Percentiles rank a stretch among this genome's conserved stretches.
These are phyloP conservation scores for Sisyra terminalis DNA, from an alignment of 2,888 invertebrate genomes.

Conservation along the genomic window DNA sequence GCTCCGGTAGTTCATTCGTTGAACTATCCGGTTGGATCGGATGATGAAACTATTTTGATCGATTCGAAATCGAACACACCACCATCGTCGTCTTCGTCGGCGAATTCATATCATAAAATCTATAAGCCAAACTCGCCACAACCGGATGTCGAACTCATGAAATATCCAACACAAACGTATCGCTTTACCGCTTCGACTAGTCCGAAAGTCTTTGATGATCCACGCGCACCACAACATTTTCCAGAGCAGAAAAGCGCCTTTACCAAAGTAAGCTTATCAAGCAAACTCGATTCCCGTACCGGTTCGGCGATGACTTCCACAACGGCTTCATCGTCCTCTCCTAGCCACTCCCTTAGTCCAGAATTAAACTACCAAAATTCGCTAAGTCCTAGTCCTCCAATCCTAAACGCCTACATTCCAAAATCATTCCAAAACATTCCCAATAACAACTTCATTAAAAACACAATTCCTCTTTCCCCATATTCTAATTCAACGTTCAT, in stretches of 20 bases:
- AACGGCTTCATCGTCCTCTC: conserved; percentile 33
- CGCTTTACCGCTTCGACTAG: not conserved
- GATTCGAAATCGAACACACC: conserved; percentile 10
- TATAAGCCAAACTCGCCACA: no score
- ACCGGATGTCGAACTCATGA: no score
- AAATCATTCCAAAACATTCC: conserved; percentile 5
- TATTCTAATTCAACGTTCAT: conserved; percentile 28
- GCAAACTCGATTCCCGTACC: conserved; percentile 16
- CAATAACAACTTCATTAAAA: not conserved
- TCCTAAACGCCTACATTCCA: conserved; percentile 21
- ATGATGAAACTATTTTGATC: conserved; percentile 9
- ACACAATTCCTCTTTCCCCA: conserved; percentile 13
- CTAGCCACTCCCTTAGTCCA: conserved; percentile 58
- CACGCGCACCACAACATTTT: conserved; percentile 26
- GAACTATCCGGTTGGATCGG: conserved; percentile 12
- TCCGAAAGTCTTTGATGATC: conserved; percentile 38
- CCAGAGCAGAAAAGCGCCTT: conserved; percentile 59
- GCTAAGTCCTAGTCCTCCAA: conserved; percentile 55
- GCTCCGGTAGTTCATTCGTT: conserved; percentile 8
- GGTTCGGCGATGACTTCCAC: conserved; percentile 16
- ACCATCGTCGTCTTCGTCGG: no score
- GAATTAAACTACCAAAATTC: conserved; percentile 64
- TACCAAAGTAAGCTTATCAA: conserved; percentile 50
- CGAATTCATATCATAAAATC: conserved; percentile 10
- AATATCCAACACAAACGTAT: no score